Evolutionary conservation across 2,888 invertebrate species (phyloP).

Genomic region (Willowsia nigromaculata): DNA sequence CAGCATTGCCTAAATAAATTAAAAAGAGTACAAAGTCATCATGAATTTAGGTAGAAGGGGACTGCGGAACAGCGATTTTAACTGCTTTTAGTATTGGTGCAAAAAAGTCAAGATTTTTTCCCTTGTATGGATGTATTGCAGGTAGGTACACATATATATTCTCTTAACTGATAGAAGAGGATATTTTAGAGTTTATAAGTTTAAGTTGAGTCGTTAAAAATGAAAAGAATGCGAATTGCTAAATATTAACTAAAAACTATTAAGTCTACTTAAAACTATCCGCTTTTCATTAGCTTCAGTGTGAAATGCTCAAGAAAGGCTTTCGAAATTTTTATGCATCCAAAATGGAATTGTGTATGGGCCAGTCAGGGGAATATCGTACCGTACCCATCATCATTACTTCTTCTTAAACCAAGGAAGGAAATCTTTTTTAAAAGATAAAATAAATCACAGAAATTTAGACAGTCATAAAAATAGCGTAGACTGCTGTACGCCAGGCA

Average conservation of each 20-base stretch:
- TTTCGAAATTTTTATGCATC: not conserved
- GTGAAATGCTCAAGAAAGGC: not conserved
- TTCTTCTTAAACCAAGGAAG: not conserved
- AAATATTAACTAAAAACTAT: conserved; percentile 24
- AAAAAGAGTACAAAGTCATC: conserved; percentile 14
- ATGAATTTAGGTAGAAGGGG: not conserved
- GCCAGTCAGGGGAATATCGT: not conserved
- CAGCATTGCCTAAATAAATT: not conserved
- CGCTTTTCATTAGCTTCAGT: not conserved
- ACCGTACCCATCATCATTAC: conserved; percentile 14
- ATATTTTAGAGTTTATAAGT: not conserved
- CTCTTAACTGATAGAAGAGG: not conserved
- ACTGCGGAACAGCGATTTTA: not conserved
- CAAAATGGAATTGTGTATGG: not conserved
- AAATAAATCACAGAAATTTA: conserved; percentile 65
- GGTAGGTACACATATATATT: not conserved
- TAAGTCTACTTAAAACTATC: conserved; percentile 4
- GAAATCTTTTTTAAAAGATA: conserved; percentile 39
- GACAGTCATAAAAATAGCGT: conserved; percentile 65
- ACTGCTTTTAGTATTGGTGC: not conserved
- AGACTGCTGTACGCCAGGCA: conserved; percentile 30
- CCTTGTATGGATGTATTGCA: not conserved
- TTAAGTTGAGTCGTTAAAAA: conserved; percentile 47
- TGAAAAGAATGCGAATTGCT: conserved; percentile 34
- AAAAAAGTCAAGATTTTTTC: conserved; percentile 51